These are phyloP conservation scores for Carollia perspicillata DNA, from an alignment of 2,113 vertebrate species.

Conservation along the genomic window DNA sequence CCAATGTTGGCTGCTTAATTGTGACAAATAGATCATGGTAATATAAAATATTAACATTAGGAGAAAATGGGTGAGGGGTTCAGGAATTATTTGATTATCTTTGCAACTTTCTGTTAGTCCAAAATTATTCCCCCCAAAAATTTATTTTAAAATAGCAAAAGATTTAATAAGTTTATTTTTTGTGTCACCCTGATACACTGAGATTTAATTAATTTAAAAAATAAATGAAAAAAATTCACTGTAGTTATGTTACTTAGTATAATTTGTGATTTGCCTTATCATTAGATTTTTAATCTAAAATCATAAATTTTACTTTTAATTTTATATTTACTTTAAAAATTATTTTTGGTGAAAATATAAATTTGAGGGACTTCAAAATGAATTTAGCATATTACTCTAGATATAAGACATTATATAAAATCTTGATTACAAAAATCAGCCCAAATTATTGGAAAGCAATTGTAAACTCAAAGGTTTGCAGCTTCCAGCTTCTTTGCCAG, in stretches of 20 bases:
- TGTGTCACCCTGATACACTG: no score
- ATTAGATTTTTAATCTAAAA: not conserved
- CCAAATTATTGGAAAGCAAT: not conserved
- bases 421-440: not conserved
- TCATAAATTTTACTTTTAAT: not conserved
- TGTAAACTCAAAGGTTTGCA: not conserved
- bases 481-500: not conserved
- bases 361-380: not conserved
- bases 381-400: not conserved
- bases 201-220: not conserved
- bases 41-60: not conserved
- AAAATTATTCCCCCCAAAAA: not conserved
- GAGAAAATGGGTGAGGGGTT: rapidly evolving
- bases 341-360: not conserved
- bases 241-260: not conserved
- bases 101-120: not conserved
- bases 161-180: no score
- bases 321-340: not conserved
- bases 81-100: not conserved
- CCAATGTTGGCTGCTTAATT: not conserved
- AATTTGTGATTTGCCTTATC: not conserved
- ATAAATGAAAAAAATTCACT: not conserved
- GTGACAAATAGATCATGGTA: not conserved
- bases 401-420: not conserved
- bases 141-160: not conserved